These are phyloP conservation scores for Melipona bicolor DNA, from an alignment of 2,888 invertebrate species.

Conservation along the genomic window DNA sequence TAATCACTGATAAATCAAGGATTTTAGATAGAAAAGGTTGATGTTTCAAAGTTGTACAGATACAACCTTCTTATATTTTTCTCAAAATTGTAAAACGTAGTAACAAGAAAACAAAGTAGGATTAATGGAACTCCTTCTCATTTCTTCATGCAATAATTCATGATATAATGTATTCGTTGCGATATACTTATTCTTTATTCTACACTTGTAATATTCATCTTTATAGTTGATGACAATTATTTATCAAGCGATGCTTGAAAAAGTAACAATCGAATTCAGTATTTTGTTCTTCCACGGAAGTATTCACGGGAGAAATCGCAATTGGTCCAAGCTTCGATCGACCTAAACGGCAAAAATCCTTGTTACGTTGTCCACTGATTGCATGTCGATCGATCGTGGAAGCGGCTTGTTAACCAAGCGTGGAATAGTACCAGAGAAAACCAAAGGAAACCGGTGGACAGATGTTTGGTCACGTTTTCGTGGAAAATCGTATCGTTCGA, in stretches of 20 bases:
- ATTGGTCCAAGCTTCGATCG: neutral
- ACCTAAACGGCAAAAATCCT: neutral
- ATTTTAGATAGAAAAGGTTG: too few species aligned
- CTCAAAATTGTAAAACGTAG: too few species aligned
- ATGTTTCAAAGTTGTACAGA: too few species aligned
- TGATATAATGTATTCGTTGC: neutral
- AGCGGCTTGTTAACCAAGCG: slow-evolving; percentile 35
- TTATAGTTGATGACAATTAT: neutral
- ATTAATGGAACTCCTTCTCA: too few species aligned
- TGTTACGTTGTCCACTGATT: neutral
- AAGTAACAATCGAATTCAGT: too few species aligned
- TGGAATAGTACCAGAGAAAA: slow-evolving; percentile 64
- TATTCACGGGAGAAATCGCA: neutral
- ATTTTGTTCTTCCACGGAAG: too few species aligned
- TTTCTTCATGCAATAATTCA: neutral
- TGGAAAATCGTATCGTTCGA: slow-evolving; percentile 53
- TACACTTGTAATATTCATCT: neutral
- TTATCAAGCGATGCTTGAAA: too few species aligned
- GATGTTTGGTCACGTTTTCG: slow-evolving; percentile 63
- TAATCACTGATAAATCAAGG: too few species aligned
- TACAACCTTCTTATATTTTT: too few species aligned
- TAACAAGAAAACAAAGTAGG: too few species aligned
- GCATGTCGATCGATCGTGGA: neutral
- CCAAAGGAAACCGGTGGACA: slow-evolving; percentile 33
- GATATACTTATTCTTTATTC: neutral